Base-by-base conservation (phyloP, 2,797 vertebrate genomes). In the Diplodus sargus region DNA sequence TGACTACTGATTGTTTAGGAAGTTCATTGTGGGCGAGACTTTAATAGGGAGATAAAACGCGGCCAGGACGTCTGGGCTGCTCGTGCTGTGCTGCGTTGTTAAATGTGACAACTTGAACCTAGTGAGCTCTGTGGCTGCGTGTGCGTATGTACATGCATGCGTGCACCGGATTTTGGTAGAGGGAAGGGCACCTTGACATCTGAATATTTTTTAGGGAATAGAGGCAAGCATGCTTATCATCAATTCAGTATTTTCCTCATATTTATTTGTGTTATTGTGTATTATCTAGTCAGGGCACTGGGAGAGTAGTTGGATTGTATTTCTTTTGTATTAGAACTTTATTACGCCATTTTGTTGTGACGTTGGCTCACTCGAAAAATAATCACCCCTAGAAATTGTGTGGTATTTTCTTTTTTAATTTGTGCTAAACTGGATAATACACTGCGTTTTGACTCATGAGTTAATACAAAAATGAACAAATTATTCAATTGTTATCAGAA, bases 251-350 rank as follows among this genome's bases (percentile, higher is more conserved):
- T 94, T 90, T 89, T 92, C 1, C 4, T 94, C 78, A 82, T 71
- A 84, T 62, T 9, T 87, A 93, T 91, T 94, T 94, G 85, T 93
- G 92, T 94, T 87, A 90, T 92, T 90, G 92, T 94, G 91, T 93
- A 89, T 93, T 43, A 56, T 30, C 1, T 23, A 2, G 18, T 93
- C 57, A 59, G 34, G 20, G 10, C 56, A n/a, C 5, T 43, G 53
- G 64, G 3, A 92, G 92, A 93, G 95, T 93, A 86, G 89, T 93
- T 91, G 79, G 84, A 89, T 82, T 88, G 45, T 39, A 34, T 20
- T 23, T 15, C 4, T 3, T 34, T 65, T 67, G 34, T 56, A 59
- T 28, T 52, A 1, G 0, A 20, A 52, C 52, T 34, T 10, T 16
- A 28, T 53, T 16, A 42, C 15, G 51, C 18, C 0, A 52, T 71